Conservation (phyloP, 2,113 vertebrate genomes). For the Alligator mississippiensis region DNA sequence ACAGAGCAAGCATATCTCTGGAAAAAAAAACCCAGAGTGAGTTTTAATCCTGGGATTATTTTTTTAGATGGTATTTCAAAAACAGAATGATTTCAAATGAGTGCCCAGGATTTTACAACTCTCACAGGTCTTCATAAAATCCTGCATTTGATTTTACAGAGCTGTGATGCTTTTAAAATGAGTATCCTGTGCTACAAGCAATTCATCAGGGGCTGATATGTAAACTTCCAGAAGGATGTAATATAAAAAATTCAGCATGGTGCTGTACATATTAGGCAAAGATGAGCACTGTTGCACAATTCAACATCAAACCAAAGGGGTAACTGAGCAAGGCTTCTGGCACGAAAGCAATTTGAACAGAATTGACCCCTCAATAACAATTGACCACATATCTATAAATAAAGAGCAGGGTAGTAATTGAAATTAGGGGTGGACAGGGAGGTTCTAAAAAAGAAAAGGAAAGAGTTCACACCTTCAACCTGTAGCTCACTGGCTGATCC, state of each 20-base stretch:
- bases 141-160: neutral
- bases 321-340: neutral
- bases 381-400: neutral
- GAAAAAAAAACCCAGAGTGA: neutral
- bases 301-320: neutral
- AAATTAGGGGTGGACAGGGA: neutral
- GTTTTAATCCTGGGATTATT: neutral
- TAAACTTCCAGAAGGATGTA: neutral
- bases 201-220: neutral
- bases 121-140: neutral
- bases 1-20: neutral
- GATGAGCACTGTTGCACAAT: neutral
- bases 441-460: neutral
- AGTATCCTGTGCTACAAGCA: neutral
- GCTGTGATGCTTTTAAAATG: neutral
- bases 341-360: neutral
- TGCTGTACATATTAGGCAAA: rapidly evolving
- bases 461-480: neutral
- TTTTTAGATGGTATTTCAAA: neutral
- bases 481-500: too few species aligned
- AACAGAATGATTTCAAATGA: neutral
- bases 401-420: neutral
- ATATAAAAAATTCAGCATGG: neutral
- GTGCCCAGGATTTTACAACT: neutral
- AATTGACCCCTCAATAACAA: neutral